Percentiles rank a stretch among this genome's conserved stretches.
phyloP scores from a whole-genome alignment of 2,888 invertebrate species.

The Toxonevra muliebris region DNA sequence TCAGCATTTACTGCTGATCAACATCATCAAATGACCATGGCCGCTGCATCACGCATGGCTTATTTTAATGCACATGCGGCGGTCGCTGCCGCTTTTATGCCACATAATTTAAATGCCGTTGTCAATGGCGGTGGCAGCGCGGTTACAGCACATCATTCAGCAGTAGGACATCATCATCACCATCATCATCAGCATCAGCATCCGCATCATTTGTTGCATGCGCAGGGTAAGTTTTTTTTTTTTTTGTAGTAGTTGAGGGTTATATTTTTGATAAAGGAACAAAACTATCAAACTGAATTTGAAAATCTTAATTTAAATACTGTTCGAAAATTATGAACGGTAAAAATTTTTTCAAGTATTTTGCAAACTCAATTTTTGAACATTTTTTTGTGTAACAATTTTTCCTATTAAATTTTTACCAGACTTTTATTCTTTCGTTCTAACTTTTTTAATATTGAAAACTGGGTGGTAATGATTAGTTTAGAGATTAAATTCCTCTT shows the following conservation, averaged over 20 bases:
- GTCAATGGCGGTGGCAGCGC: slow-evolving; percentile 21
- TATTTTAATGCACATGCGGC: slow-evolving; percentile 92
- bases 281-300: slow-evolving; percentile 12
- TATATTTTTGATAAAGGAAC: slow-evolving; percentile 8
- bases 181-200: slow-evolving; percentile 36
- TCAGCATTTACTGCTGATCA: slow-evolving; percentile 40
- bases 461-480: too few relatives aligned
- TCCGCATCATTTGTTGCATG: slow-evolving; percentile 62
- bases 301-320: slow-evolving; percentile 28
- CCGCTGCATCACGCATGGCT: slow-evolving; percentile 79
- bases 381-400: too few relatives aligned
- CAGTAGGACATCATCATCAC: slow-evolving; percentile 35
- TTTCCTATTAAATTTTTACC: too few relatives aligned
- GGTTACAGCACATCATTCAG: slow-evolving; percentile 36
- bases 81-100: slow-evolving; percentile 88
- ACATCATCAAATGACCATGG: slow-evolving; percentile 65
- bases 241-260: neutral
- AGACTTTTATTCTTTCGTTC: too few relatives aligned
- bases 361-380: too few relatives aligned
- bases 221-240: slow-evolving; percentile 58
- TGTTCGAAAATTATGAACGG: too few relatives aligned
- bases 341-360: too few relatives aligned
- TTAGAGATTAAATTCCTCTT: too few relatives aligned
- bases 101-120: slow-evolving; percentile 69
- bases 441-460: too few relatives aligned